Evolutionary conservation across 2,888 invertebrate species (phyloP), one percentile per base, ranked within the genome.

Genomic region (Perdita meconis): DNA sequence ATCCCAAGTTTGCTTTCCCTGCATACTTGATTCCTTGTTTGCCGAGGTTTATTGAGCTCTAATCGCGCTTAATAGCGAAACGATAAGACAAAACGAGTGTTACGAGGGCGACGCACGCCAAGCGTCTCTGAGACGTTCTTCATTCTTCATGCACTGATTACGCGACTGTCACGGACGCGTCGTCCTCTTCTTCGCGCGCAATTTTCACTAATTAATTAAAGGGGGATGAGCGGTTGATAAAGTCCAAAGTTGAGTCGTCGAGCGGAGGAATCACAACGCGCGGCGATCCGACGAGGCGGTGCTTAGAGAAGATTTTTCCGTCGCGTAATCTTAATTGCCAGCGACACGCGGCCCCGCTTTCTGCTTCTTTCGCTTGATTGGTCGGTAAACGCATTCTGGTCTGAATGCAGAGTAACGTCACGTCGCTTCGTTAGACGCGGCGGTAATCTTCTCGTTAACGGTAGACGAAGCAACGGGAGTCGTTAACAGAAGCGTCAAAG

Each of bases 291-390:
- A 66, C 36, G 26, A 66, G 2, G 47, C 44, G 26, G 10, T 56
- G 57, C 80, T 75, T 80, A 70, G 42, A 74, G 1, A 2, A 16
- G 22, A 44, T 26, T 80, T 80, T 64, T 56, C n/a, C 53, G 53
- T 6, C n/a, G 3, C 10, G 22, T 70, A 81, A 81, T 81, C 72
- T 77, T 73, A 73, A 81, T 81, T 81, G 72, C 24, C 65, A 4
- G 26, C 51, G 30, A 12, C 24, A 13, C 19, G 19, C 47, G 47
- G 19, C 22, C 47, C 47, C 16, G 47, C 16, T n/a, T 3, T 4
- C 22, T 57, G 26, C 5, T 19, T 42, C 12, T 5, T 19, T 1
- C 2, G 19, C 19, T 34, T 12, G n/a, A 61, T 61, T 16, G 22
- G 26, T 22, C 44, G 13, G 1, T 47, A 0, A 22, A 44, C 19